A percentile compares a stretch with the other conserved stretches of the same genome.
Evolutionary conservation across 2,113 vertebrate genomes (phyloP).

Genomic region (Phylloscopus trochilus): DNA sequence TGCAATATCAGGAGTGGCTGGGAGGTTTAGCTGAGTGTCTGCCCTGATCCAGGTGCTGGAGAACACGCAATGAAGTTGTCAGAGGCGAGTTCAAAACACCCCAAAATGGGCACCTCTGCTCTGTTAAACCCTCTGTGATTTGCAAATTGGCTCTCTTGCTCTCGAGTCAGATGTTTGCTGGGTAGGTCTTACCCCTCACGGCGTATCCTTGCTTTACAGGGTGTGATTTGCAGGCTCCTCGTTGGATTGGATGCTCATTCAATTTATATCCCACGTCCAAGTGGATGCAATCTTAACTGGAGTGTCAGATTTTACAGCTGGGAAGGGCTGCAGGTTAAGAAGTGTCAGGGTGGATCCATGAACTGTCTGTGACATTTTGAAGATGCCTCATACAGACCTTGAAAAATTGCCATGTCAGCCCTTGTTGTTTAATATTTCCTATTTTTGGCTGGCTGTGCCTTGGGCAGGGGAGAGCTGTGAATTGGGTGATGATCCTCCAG

Average conservation of each 20-base stretch:
- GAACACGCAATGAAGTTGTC: neutral
- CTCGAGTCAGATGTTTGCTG: neutral
- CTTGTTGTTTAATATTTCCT: neutral
- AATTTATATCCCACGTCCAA: neutral
- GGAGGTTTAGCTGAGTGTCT: neutral
- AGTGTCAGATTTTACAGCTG: neutral
- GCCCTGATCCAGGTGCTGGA: neutral
- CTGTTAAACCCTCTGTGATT: neutral
- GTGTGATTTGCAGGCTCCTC: neutral
- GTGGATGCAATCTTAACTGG: neutral
- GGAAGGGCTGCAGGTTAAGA: neutral
- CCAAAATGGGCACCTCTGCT: neutral
- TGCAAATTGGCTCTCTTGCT: neutral
- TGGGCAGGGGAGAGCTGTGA: neutral
- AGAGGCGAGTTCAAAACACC: neutral
- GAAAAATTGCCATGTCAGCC: neutral
- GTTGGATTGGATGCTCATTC: neutral
- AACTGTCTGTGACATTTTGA: neutral
- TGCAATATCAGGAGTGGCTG: neutral
- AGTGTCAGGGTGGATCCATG: neutral
- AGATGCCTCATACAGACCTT: neutral
- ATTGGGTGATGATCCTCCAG: neutral
- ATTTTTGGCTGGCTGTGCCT: neutral
- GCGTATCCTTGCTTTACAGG: neutral
- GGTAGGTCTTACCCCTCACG: neutral